Base-by-base conservation (phyloP, 2,888 invertebrate species). In the Rhagonycha lutea region DNA sequence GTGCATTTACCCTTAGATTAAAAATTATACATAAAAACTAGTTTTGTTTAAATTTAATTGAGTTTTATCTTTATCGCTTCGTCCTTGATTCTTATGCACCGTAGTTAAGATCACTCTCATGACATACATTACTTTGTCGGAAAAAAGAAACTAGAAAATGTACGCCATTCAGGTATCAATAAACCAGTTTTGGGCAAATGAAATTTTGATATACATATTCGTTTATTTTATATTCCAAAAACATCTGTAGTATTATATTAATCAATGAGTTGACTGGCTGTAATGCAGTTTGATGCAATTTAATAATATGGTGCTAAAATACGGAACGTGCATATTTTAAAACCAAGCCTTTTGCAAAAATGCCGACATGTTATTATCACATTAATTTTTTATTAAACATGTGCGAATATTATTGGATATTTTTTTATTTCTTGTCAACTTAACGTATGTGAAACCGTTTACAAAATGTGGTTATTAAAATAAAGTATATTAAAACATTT, bases 321-420 rank as follows among this genome's bases (percentile, higher is more conserved):
- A 75, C 60, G 74, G 74, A 75, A 77, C 74, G 77, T 77, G 77
- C 75, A 75, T 77, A 77, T 75, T 77, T 74, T 77, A 72, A 68
- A 70, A 69, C 47, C 47, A 29, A 61, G 61, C 67, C 14, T 70
- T 74, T 74, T 72, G 69, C 14, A 70, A 70, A 72, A 72, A 12
- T 32, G 73, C 77, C 77, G 77, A 68, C 77, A 28, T 77, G 63
- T 77, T 74, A 75, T 74, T 75, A 77, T 73, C 72, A 74, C 72
- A 74, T 74, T 77, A 71, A 74, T 11, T 68, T 76, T 65, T 26
- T 65, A n/a, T 65, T 65, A 65, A 65, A 23, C 23, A 26, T 65
- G 63, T 65, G 63, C 63, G 63, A 65, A 65, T 65, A 65, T 24
- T 26, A 26, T 23, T 65, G 26, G 63, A 24, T 24, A 65, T 65